A percentile compares a stretch with the other conserved stretches of the same genome.
Conservation (phyloP, 37 sponge, comb jelly and placozoan genomes). For the Spongilla lacustris region DNA sequence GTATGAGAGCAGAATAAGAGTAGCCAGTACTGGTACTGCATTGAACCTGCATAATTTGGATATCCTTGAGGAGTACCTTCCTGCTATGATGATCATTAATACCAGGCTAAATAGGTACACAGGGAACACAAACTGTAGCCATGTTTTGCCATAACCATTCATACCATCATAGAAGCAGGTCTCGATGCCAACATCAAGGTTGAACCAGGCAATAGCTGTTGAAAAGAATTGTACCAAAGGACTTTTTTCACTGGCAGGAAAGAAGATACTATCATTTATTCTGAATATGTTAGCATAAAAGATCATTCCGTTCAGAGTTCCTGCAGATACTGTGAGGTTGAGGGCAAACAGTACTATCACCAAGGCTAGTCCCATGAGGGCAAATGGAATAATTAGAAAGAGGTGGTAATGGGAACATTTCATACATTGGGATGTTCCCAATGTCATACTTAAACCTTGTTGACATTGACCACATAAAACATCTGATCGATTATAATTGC, state of each 20-base stretch:
- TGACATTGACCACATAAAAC: slow-evolving; percentile 38
- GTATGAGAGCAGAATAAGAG: slow-evolving; percentile 53
- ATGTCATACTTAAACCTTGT: slow-evolving; percentile 10
- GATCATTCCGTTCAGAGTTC: slow-evolving; percentile 33
- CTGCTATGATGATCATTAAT: slow-evolving; percentile 8
- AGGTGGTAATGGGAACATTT: slow-evolving; percentile 28
- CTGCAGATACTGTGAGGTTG: slow-evolving; percentile 22
- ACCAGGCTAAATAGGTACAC: slow-evolving; percentile 26
- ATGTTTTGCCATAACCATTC: slow-evolving; percentile 15
- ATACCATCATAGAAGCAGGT: slow-evolving; percentile 45
- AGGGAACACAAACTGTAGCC: slow-evolving; percentile 38
- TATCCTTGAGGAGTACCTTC: slow-evolving; percentile 2
- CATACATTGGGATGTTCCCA: slow-evolving; percentile 7
- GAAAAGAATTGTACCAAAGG: slow-evolving; percentile 7
- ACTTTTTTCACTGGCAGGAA: neutral
- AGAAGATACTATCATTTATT: slow-evolving; percentile 2
- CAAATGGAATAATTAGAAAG: slow-evolving; percentile 1
- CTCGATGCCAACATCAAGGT: slow-evolving; percentile 13
- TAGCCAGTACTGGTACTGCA: slow-evolving; percentile 42
- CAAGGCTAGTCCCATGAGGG: slow-evolving; percentile 8
- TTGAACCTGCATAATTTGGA: slow-evolving; percentile 23
- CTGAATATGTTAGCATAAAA: slow-evolving; percentile 42
- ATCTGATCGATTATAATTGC: slow-evolving; percentile 9
- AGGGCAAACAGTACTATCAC: slow-evolving; percentile 17
- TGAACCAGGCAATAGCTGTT: slow-evolving; percentile 11